Evolutionary conservation across 2,113 vertebrate genomes (phyloP).

Genomic region (Chionodraco myersi): DNA sequence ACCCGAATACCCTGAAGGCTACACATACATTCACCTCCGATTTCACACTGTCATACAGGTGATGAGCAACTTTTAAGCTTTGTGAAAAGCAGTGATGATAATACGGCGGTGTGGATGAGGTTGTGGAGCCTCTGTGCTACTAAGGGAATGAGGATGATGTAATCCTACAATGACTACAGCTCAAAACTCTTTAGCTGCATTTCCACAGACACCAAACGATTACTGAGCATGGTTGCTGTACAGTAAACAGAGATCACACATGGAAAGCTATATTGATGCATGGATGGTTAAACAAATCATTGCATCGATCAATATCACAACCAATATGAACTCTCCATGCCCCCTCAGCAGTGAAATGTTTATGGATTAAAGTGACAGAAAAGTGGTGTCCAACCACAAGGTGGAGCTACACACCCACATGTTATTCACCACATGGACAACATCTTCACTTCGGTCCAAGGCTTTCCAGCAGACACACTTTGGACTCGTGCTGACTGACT

Average conservation of each 20-base stretch:
- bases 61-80: constrained; percentile 21
- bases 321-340: too few relatives aligned
- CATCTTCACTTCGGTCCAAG: background rate
- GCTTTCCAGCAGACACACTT: constrained; percentile 33
- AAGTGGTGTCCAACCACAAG: constrained; percentile 63
- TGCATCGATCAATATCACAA: background rate
- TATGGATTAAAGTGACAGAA: background rate
- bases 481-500: background rate
- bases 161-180: background rate
- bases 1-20: constrained; percentile 40
- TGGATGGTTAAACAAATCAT: background rate
- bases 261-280: background rate
- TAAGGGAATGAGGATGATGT: background rate
- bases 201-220: background rate
- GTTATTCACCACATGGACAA: background rate
- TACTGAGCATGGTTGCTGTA: background rate
- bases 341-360: constrained; percentile 1
- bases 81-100: constrained; percentile 16
- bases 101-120: background rate
- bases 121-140: background rate
- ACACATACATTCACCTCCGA: constrained; percentile 12
- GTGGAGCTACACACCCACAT: constrained; percentile 65
- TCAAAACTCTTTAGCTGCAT: background rate
- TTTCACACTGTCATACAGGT: constrained; percentile 7
- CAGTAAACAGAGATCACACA: background rate